Evolutionary conservation across 2,113 vertebrate species (phyloP).

Genomic region (Brachypodius melanocephalos): DNA sequence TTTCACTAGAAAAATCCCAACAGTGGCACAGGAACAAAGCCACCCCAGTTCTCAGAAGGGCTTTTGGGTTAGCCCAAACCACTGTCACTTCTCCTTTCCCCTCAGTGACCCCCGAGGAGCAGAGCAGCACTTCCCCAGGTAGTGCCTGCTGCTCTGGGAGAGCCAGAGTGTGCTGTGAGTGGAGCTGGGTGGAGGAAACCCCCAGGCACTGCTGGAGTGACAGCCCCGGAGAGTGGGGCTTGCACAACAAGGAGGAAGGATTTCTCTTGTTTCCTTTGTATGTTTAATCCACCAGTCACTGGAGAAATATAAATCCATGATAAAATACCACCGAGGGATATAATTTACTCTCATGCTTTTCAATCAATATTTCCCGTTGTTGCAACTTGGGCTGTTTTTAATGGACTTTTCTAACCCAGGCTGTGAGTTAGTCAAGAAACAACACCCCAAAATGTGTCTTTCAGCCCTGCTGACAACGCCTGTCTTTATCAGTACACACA

Average conservation of each 20-base stretch:
- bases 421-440: neutral
- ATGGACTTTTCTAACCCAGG: neutral
- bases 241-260: neutral
- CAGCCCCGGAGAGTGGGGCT: fast-evolving
- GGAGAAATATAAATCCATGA: neutral
- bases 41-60: neutral
- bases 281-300: neutral
- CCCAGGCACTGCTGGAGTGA: fast-evolving
- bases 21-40: neutral
- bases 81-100: neutral
- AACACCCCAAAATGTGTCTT: neutral
- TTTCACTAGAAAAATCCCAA: neutral
- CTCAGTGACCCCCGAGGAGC: neutral
- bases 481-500: neutral
- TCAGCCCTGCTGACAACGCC: neutral
- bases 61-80: neutral
- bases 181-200: neutral
- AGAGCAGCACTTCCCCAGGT: neutral
- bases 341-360: neutral
- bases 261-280: neutral
- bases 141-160: neutral
- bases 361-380: neutral
- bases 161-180: fast-evolving
- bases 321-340: neutral
- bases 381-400: neutral